Conservation (phyloP, 35 echinoderm and acorn worm species). For the Apostichopus japonicus region DNA sequence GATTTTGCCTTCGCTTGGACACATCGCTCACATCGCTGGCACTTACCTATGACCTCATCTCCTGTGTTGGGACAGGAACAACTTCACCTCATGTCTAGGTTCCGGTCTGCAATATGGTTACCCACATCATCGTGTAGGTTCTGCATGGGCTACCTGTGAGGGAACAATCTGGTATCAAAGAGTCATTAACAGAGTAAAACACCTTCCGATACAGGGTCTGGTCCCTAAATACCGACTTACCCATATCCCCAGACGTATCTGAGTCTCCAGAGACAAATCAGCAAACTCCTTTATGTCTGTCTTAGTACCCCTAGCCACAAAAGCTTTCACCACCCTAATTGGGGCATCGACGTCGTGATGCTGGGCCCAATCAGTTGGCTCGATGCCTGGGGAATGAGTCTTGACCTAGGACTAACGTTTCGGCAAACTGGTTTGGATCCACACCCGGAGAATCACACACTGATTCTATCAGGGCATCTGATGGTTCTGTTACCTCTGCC, state of each 20-base stretch:
- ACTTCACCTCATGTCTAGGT: slow-evolving; percentile 13
- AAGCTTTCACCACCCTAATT: too few species aligned
- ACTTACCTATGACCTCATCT: too few species aligned
- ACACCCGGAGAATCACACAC: too few species aligned
- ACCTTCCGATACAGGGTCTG: slow-evolving; percentile 31
- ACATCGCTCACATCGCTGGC: slow-evolving; percentile 12
- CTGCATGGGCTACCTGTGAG: neutral
- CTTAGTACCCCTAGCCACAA: too few species aligned
- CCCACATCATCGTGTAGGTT: slow-evolving; percentile 62
- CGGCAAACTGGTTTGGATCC: too few species aligned
- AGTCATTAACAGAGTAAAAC: neutral
- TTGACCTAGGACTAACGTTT: neutral
- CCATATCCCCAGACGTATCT: slow-evolving; percentile 28
- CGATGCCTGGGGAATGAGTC: neutral
- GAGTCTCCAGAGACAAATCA: too few species aligned
- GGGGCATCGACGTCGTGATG: neutral
- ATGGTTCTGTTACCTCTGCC: too few species aligned
- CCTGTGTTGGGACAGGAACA: slow-evolving; percentile 49
- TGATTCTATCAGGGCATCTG: too few species aligned
- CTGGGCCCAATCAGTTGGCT: too few species aligned
- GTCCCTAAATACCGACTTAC: neutral
- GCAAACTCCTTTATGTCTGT: too few species aligned
- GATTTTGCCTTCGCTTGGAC: slow-evolving; percentile 41
- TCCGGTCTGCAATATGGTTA: slow-evolving; percentile 29
- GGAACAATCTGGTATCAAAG: slow-evolving; percentile 52